Base-by-base conservation (phyloP, 2,888 invertebrate genomes). In the Caenorhabditis afra region DNA sequence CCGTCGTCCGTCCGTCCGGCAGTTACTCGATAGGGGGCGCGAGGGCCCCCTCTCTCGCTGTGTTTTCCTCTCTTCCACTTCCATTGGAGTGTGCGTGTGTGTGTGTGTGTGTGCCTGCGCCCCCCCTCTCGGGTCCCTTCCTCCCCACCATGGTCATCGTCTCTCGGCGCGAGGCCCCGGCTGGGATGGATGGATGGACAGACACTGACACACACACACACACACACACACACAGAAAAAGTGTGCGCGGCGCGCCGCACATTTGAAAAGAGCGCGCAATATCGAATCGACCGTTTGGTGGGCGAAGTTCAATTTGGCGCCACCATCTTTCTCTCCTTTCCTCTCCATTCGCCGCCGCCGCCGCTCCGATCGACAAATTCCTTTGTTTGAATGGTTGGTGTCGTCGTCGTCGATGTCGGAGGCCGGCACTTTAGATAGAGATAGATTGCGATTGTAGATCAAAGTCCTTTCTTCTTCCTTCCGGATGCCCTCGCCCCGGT, bases 21-120 rank as follows among this genome's bases (percentile, higher is more conserved):
- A 61, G 59, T 68, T 68, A 68, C 68, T 68, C 68, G 68, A 68
- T 68, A 61, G 62, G 55, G 47, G 29, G 29, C 29, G 29, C 29
- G 29, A 29, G 29, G 29, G 29, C 29, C 29, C 58, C 67, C 58
- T 67, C 49, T 67, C 58, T 67, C 58, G 57, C 47, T 50, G 50
- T 18, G 12, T 14, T 41, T 11, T 41, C 41, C 41, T 14, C 41
- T 11, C 52, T n/a, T 52, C 52, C 23, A 14, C 8, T 22, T 52
- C 52, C 52, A n/a, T 29, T 23, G 29, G 23, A 23, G 29, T 29
- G 47, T 18, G 16, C 3, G 47, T 47, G 29, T 29, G 29, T 29
- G 29, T 29, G 29, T 29, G 29, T 29, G 29, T 29, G 29, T 29
- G 29, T 29, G 29, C 29, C n/a, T n/a, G n/a, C n/a, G n/a, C n/a